Evolutionary conservation across 1,140 invertebrate genomes (phyloP), one percentile per base, ranked within the genome.

Genomic region (Metopolophium dirhodum): DNA sequence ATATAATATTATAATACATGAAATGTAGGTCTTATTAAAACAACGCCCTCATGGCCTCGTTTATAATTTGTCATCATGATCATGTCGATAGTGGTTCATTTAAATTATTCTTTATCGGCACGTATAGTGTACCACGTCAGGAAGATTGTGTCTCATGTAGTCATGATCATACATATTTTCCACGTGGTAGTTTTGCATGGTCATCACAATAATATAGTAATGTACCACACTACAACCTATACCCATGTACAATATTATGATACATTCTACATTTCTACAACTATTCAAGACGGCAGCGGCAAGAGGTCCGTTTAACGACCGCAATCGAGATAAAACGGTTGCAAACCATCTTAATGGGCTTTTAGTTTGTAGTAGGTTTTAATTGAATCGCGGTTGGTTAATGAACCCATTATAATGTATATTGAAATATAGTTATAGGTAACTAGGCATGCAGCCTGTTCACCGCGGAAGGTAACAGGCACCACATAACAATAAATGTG

Each of bases 361-460:
- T 85, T 41, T 41, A 26, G 83, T 26, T 41, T 41, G 37, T 85
- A 30, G 83, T 85, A 23, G 9, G 37, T 85, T 85, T 85, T 85
- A 85, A 85, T 85, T 85, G 83, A 85, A 85, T 85, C 83, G 41
- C 83, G 41, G 37, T 85, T 85, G 83, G 83, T 26, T 85, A 85
- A 85, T 85, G 83, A 85, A 85, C 83, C 37, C 37, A 85, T 85
- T 85, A 85, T 11, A 85, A 83, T 83, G 77, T 35, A 35, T 37
- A 35, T 83, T 77, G 61, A 77, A 77, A 77, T 77, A 77, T 77
- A 77, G 30, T 20, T n/a, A 77, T 77, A 77, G 30, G 61, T 77
- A 77, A 77, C 61, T 14, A 41, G 41, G 61, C 30, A 26, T 14
- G 30, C 26, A 68, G 61, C 14, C 14, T n/a, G 61, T 77, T 77